A percentile compares a stretch with the other conserved stretches of the same genome.
Conservation (phyloP, 2,797 vertebrate species). For the Peromyscus attwateri region DNA sequence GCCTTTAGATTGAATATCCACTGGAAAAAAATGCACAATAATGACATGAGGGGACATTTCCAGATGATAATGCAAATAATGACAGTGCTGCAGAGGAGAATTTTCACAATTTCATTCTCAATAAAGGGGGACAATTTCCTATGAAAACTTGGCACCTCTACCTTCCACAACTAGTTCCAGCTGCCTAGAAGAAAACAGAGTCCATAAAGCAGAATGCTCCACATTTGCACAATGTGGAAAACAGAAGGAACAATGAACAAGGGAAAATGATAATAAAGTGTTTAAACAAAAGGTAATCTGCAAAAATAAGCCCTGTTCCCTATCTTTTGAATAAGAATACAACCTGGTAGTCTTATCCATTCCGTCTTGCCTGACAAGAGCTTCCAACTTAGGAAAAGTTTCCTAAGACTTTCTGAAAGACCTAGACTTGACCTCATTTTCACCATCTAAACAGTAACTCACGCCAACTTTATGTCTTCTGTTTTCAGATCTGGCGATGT, state of each 20-base stretch:
- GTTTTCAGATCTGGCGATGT: slow-evolving; percentile 4
- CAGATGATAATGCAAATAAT: slow-evolving; percentile 14
- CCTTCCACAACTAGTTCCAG: neutral
- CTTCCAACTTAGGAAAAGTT: neutral
- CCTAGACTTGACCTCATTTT: slow-evolving; percentile 60
- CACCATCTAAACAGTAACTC: slow-evolving; percentile 45
- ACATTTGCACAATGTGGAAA: neutral
- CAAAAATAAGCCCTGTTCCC: neutral
- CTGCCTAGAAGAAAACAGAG: neutral
- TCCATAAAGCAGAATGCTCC: neutral
- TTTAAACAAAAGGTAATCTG: neutral
- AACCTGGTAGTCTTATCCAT: neutral
- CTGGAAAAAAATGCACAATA: neutral
- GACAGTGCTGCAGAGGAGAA: neutral
- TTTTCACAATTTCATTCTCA: neutral
- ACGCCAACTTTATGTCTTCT: slow-evolving; percentile 72
- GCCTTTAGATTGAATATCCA: neutral
- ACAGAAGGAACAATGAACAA: neutral
- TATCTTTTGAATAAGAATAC: neutral
- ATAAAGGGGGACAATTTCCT: neutral
- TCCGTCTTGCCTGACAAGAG: neutral
- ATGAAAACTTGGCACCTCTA: neutral
- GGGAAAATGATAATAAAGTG: neutral
- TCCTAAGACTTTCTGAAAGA: slow-evolving; percentile 57
- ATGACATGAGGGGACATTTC: neutral